Conservation (phyloP, 2,888 invertebrate genomes). For the Rhamnusium bicolor region DNA sequence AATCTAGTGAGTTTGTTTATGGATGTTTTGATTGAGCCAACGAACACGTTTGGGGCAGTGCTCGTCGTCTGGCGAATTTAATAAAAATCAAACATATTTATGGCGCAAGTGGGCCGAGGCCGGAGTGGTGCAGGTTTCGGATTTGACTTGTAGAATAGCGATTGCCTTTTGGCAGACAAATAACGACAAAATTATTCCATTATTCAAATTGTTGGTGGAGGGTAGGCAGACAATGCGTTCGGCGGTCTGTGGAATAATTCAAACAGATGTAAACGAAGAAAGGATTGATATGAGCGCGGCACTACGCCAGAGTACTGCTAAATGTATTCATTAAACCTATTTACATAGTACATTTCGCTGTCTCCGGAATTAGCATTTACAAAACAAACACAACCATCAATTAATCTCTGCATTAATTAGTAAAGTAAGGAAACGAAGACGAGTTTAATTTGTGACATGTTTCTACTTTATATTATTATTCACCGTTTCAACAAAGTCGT, state of each 20-base stretch:
- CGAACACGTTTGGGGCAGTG: conserved; percentile 44
- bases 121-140: conserved; percentile 45
- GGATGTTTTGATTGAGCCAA: conserved; percentile 33
- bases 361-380: conserved; percentile 67
- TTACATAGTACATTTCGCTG: conserved; percentile 66
- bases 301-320: conserved; percentile 50
- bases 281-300: conserved; percentile 64
- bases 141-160: conserved; percentile 62
- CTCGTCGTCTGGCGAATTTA: conserved; percentile 42
- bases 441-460: conserved; percentile 43
- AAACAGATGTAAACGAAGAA: conserved; percentile 67
- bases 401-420: conserved; percentile 61
- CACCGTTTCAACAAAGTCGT: conserved; percentile 29
- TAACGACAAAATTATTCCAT: conserved; percentile 67
- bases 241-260: conserved; percentile 64
- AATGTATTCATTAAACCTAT: conserved; percentile 68
- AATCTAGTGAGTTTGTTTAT: conserved; percentile 19
- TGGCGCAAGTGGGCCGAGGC: conserved; percentile 44
- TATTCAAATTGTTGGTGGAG: conserved; percentile 64
- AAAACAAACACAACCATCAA: conserved; percentile 68
- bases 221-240: conserved; percentile 59
- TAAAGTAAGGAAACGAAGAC: conserved; percentile 42
- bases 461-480: conserved; percentile 35
- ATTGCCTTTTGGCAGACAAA: conserved; percentile 64
- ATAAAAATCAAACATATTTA: conserved; percentile 51